A percentile compares a stretch with the other conserved stretches of the same genome.
These are phyloP conservation scores for Montipora sp. DNA, from an alignment of 64 coral and sea anemone species.

Conservation along the genomic window DNA sequence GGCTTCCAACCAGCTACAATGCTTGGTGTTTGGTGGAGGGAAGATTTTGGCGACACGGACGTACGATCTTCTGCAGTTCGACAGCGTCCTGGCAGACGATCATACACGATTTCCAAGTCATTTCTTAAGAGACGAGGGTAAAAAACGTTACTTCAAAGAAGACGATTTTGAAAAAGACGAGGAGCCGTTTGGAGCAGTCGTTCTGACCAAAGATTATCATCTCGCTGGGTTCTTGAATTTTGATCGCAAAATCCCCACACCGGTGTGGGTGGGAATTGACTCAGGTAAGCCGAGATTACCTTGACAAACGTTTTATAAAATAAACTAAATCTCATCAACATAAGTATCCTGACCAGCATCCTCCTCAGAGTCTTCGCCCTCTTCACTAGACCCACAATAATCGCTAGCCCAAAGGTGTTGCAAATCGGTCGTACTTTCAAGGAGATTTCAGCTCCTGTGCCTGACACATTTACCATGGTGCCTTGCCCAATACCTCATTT, in stretches of 20 bases:
- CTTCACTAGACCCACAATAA: no score
- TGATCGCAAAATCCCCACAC: background rate
- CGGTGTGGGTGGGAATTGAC: background rate
- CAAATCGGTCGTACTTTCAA: no score
- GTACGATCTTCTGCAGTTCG: slow-evolving; percentile 7
- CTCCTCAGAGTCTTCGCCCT: no score
- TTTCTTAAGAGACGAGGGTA: background rate
- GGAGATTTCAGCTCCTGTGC: no score
- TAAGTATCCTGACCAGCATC: no score
- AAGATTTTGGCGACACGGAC: background rate
- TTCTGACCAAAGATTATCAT: background rate
- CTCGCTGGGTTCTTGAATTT: slow-evolving; percentile 22
- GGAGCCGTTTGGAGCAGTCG: background rate
- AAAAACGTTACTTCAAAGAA: background rate
- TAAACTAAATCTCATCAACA: no score
- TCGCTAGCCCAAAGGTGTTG: no score
- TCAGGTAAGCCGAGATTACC: background rate
- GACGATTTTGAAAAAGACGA: background rate
- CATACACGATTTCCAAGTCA: background rate
- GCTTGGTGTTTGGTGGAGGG: background rate
- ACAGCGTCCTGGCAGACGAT: background rate
- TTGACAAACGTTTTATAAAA: no score
- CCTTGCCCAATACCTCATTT: no score
- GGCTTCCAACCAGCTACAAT: background rate
- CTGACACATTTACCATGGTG: no score